phyloP scores from a whole-genome alignment of 2,888 invertebrate species.

The Lasioglossum villosulum region DNA sequence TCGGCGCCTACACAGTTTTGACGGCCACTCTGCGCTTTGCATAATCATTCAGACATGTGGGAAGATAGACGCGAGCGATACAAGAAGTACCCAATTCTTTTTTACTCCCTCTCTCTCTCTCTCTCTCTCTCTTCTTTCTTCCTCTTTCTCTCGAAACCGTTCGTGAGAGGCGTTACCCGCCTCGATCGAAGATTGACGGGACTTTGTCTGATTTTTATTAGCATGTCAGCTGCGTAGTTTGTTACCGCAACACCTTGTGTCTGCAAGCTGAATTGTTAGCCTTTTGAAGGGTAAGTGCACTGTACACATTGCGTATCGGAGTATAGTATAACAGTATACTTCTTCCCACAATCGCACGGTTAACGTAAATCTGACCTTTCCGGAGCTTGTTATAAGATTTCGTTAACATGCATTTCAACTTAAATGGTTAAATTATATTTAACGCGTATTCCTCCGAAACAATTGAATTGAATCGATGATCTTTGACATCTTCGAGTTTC shows the following conservation, averaged over 20 bases:
- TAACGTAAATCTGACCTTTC: not conserved
- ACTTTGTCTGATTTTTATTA: slow-evolving; percentile 27
- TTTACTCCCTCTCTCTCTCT: not conserved
- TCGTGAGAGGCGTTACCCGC: slow-evolving; percentile 22
- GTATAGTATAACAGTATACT: not conserved
- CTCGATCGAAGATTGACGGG: slow-evolving; percentile 5
- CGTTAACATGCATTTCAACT: not conserved
- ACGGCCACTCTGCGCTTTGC: slow-evolving; percentile 60
- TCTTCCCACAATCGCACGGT: not conserved
- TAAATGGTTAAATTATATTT: not conserved
- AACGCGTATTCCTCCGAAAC: not conserved
- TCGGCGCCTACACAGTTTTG: slow-evolving; percentile 53
- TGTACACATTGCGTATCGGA: not conserved
- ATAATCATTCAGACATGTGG: slow-evolving; percentile 62
- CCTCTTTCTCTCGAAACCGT: not conserved
- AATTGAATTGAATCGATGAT: not conserved
- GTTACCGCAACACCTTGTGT: not conserved
- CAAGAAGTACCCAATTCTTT: slow-evolving; percentile 45
- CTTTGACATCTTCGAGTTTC: not conserved
- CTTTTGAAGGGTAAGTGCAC: not conserved
- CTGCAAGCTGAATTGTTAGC: not conserved
- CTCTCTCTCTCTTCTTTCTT: not conserved
- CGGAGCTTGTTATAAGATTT: not conserved
- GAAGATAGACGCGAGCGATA: slow-evolving; percentile 50
- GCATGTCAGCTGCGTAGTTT: not conserved